A percentile compares a stretch with the other conserved stretches of the same genome.
Conservation (phyloP, 2,113 vertebrate species). For the Lichenostomus cassidix region DNA sequence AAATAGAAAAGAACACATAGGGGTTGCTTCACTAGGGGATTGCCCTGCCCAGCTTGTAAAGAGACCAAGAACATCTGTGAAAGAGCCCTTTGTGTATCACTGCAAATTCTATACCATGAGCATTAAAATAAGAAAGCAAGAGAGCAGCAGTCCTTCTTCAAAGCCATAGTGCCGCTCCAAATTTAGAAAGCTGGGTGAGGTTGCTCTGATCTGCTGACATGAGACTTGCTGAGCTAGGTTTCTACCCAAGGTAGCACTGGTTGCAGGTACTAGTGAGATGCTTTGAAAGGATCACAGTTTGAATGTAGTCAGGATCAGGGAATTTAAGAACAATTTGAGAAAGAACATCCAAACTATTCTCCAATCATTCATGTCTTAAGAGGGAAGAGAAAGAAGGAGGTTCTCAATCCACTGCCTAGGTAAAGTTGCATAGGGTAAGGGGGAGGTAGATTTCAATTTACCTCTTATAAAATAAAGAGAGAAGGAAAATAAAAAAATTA, state of each 20-base stretch:
- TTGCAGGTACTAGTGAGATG: not conserved
- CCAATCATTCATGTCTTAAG: not conserved
- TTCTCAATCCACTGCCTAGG: not conserved
- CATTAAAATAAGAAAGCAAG: not conserved
- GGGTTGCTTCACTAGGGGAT: not conserved
- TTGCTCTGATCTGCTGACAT: too few relatives aligned
- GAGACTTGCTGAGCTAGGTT: not conserved
- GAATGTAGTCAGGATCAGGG: not conserved
- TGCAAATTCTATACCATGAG: not conserved
- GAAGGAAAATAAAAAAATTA: not conserved
- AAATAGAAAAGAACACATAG: not conserved
- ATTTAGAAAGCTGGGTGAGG: not conserved
- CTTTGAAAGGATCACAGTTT: not conserved
- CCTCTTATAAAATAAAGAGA: not conserved
- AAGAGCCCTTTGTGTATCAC: not conserved
- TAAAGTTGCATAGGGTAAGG: not conserved
- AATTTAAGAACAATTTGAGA: not conserved
- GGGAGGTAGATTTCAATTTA: not conserved
- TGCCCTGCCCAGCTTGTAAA: not conserved
- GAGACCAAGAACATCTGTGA: not conserved
- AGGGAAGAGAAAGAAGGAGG: not conserved
- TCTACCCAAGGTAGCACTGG: not conserved
- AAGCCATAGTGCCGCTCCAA: not conserved
- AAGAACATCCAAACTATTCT: not conserved
- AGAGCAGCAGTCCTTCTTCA: not conserved